Evolutionary conservation across 2,113 vertebrate genomes (phyloP).

Genomic region (Macheiramphus alcinus): DNA sequence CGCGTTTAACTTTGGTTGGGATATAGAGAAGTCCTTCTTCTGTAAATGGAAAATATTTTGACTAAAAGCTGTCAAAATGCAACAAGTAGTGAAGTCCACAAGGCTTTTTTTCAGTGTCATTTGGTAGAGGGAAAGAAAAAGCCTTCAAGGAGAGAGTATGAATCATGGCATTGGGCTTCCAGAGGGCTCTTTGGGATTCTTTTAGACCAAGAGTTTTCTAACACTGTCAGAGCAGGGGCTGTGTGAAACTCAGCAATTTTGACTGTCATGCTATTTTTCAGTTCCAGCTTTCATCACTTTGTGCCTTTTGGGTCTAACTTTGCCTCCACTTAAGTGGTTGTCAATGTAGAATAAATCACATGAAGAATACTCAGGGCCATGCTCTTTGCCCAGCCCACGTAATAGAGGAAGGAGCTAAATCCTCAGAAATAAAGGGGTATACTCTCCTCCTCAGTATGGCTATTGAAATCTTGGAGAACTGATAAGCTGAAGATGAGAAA

Average conservation of each 20-base stretch:
- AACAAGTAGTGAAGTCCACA: background rate
- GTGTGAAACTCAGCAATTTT: constrained; percentile 58
- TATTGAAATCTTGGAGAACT: background rate
- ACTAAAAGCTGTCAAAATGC: constrained; percentile 10
- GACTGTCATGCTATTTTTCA: constrained; percentile 57
- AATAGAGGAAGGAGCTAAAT: constrained; percentile 11
- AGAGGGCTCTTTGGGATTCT: constrained; percentile 27
- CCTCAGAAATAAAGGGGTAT: background rate
- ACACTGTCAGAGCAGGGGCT: constrained; percentile 20
- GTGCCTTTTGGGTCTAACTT: constrained; percentile 62
- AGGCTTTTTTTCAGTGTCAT: background rate
- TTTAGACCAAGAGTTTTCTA: constrained; percentile 36
- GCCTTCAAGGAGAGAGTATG: background rate
- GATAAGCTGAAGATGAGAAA: background rate
- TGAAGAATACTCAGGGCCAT: constrained; percentile 33
- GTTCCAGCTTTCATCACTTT: constrained; percentile 60
- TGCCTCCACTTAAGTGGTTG: constrained; percentile 54
- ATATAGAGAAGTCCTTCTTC: background rate
- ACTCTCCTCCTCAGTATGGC: background rate
- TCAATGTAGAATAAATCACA: constrained; percentile 64
- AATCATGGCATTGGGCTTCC: constrained; percentile 32
- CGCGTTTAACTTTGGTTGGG: background rate
- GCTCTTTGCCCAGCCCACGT: constrained; percentile 27
- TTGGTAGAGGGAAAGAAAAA: constrained; percentile 13
- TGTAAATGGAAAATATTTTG: constrained; percentile 20